Base-by-base conservation (phyloP, 1,140 invertebrate species). In the Aphaenogaster ashmeadi region DNA sequence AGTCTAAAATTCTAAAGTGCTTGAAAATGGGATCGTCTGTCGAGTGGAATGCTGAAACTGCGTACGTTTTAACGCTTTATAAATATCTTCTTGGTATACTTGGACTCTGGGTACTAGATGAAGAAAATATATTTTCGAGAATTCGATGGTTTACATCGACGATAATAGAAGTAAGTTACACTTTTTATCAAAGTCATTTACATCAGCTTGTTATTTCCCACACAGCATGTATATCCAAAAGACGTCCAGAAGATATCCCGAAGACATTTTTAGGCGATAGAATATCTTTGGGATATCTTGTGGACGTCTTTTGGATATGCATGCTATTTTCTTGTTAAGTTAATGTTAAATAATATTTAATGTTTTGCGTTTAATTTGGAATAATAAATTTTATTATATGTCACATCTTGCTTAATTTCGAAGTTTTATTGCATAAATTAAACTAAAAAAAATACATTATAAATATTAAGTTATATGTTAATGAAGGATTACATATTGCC, bases 131-230 rank as follows among this genome's bases (percentile, higher is more conserved):
- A 71, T 81, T 81, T 38, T 81, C 79, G 5, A 81, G 66, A 18
- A 81, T 56, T n/a, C 75, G 89, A 60, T 89, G 86, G 84, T 62
- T 72, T 2, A 36, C 89, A 15, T 77, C 87, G 1, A 54, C 85
- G 5, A 15, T 87, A 11, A 66, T 80, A 9, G 71, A 91, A 21
- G 90, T 90, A 62, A 83, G 89, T 60, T n/a, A 21, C n/a, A 5
- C n/a, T 21, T 67, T 80, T n/a, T 52, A 33, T 27, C 41, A 18
- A 67, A 18, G 1, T 38, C 44, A n/a, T 66, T 64, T 64, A 64
- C 0, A 33, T 78, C 5, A 0, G n/a, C 41, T n/a, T 18, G n/a
- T n/a, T 41, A 21, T 15, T 27, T 27, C 21, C 21, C 21, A 27
- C 21, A 27, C 21, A 27, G 21, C 21, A 27, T 27, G 21, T 0